phyloP scores from a whole-genome alignment of 2,797 vertebrate genomes.

The Cyclura pinguis region DNA sequence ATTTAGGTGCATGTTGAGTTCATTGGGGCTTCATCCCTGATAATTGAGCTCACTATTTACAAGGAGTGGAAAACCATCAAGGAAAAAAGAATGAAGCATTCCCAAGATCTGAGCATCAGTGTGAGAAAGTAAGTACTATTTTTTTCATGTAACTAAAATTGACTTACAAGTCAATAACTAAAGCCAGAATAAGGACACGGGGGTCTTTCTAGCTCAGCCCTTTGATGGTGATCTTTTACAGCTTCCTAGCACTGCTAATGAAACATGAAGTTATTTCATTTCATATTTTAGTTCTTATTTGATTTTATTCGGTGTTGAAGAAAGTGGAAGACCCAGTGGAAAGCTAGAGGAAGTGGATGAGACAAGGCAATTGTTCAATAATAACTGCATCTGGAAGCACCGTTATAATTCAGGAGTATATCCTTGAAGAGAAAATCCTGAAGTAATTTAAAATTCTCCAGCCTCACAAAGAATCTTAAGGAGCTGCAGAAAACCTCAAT shows the following conservation, averaged over 20 bases:
- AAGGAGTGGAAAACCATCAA: not conserved
- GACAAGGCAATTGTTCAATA: too few relatives aligned
- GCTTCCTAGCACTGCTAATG: not conserved
- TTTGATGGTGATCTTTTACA: too few relatives aligned
- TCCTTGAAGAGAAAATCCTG: not conserved
- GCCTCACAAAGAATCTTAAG: too few relatives aligned
- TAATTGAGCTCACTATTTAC: not conserved
- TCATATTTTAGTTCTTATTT: not conserved
- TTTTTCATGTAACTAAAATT: not conserved
- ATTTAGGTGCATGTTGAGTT: too few relatives aligned
- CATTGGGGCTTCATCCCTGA: too few relatives aligned
- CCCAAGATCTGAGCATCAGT: not conserved
- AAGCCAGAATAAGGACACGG: not conserved
- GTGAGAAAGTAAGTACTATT: not conserved
- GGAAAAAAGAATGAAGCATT: not conserved
- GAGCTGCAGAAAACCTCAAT: too few relatives aligned
- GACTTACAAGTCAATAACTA: not conserved
- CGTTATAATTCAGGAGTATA: too few relatives aligned
- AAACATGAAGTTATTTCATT: not conserved
- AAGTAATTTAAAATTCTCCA: not conserved
- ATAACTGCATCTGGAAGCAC: too few relatives aligned
- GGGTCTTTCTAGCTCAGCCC: too few relatives aligned
- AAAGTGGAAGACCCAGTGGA: not conserved
- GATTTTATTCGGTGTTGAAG: not conserved
- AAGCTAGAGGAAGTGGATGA: not conserved